Conservation (phyloP, 2,888 invertebrate species). For the Diplolepis rosae region DNA sequence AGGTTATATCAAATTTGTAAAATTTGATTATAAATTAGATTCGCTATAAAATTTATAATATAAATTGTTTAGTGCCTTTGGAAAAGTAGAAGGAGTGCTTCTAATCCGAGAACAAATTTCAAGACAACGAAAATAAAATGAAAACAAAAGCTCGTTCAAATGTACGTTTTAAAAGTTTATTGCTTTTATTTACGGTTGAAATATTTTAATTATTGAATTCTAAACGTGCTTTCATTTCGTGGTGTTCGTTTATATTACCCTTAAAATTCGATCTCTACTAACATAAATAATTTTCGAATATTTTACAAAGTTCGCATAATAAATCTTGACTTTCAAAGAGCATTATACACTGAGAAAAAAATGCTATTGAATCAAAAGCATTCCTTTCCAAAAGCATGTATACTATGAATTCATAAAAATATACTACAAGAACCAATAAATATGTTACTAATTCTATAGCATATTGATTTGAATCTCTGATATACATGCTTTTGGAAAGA, state of each 20-base stretch:
- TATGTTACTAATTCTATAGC: too few relatives aligned
- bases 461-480: too few relatives aligned
- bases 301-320: background rate
- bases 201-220: background rate
- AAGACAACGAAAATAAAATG: background rate
- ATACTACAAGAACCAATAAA: too few relatives aligned
- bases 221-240: background rate
- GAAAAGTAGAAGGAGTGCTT: background rate
- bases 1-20: background rate
- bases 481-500: too few relatives aligned
- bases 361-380: too few relatives aligned
- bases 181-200: background rate
- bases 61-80: slow-evolving; percentile 26
- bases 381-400: too few relatives aligned
- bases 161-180: background rate
- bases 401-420: too few relatives aligned
- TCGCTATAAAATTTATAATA: background rate
- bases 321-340: background rate
- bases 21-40: background rate
- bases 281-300: background rate
- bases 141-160: background rate
- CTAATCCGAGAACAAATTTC: background rate
- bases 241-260: background rate
- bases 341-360: too few relatives aligned
- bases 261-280: slow-evolving; percentile 3